These are phyloP conservation scores for Lutjanus argentimaculatus DNA, from an alignment of 2,797 vertebrate genomes.

Conservation along the genomic window DNA sequence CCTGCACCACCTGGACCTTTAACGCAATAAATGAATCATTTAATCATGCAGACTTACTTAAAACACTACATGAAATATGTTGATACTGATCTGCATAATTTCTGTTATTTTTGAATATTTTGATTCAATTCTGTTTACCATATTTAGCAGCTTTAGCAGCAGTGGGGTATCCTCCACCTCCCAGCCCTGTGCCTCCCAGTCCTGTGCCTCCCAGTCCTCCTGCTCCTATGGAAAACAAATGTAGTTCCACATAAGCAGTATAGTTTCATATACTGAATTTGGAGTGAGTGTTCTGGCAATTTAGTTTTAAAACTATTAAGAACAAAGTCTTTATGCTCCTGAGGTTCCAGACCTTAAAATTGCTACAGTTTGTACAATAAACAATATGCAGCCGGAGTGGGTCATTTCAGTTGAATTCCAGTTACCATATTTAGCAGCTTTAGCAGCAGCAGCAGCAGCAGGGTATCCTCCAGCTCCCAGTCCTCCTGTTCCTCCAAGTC, in stretches of 20 bases:
- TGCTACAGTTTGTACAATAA: too few relatives aligned
- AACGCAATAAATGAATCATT: neutral
- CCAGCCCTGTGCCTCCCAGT: neutral
- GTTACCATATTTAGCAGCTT: too few relatives aligned
- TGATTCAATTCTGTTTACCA: constrained; percentile 51
- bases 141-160: constrained; percentile 79
- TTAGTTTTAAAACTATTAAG: too few relatives aligned
- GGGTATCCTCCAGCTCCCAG: too few relatives aligned
- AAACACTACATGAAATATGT: neutral
- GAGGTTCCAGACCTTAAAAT: too few relatives aligned
- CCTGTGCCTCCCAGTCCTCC: neutral
- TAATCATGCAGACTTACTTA: neutral
- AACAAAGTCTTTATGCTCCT: too few relatives aligned
- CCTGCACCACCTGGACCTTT: constrained; percentile 61
- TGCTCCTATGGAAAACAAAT: constrained; percentile 11
- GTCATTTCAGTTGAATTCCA: neutral
- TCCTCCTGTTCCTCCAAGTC: too few relatives aligned
- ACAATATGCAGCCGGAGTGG: neutral
- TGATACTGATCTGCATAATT: neutral
- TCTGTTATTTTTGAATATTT: neutral
- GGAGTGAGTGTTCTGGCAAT: too few relatives aligned
- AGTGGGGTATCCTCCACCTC: constrained; percentile 43
- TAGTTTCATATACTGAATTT: too few relatives aligned
- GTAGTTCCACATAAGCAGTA: neutral
- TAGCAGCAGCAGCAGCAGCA: too few relatives aligned